Conservation (phyloP, 2,113 vertebrate genomes). For the Seriola dumerili region DNA sequence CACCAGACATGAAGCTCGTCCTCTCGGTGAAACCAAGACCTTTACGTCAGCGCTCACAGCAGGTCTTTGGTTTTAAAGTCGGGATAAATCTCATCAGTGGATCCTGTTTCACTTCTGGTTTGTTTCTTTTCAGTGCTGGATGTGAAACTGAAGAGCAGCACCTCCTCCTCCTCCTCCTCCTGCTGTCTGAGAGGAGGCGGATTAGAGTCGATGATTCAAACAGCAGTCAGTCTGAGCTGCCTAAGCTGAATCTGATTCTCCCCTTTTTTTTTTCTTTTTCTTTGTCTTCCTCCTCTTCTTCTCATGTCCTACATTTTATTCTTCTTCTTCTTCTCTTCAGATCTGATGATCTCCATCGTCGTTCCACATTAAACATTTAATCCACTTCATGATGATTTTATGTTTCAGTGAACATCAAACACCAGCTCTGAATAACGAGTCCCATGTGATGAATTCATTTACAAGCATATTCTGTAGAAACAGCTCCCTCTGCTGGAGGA, state of each 20-base stretch:
- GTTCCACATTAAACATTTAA: not conserved
- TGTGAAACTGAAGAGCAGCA: constrained; percentile 46
- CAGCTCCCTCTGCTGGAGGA: constrained; percentile 23
- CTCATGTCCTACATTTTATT: not conserved
- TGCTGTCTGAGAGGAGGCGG: constrained; percentile 46
- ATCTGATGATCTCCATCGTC: not conserved
- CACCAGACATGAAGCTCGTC: constrained; percentile 5
- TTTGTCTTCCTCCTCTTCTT: not conserved
- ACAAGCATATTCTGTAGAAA: not conserved
- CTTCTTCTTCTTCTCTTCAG: not conserved
- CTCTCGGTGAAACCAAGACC: not conserved
- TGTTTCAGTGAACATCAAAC: constrained; percentile 32
- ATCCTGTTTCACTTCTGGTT: constrained; percentile 34
- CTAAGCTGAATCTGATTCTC: constrained; percentile 11
- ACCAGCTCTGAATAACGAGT: constrained; percentile 21
- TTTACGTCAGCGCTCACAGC: not conserved
- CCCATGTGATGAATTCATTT: constrained; percentile 13
- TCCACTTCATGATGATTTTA: constrained; percentile 4
- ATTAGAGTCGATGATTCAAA: constrained; percentile 45
- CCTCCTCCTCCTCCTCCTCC: constrained; percentile 40
- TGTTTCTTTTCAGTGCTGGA: constrained; percentile 11
- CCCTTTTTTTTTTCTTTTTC: not conserved
- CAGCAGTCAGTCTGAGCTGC: constrained; percentile 16
- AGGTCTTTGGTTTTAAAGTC: not conserved
- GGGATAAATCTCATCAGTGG: not conserved